Evolutionary conservation across 2,888 invertebrate genomes (phyloP), one percentile per base, ranked within the genome.

Genomic region (Aporophyla nigra): DNA sequence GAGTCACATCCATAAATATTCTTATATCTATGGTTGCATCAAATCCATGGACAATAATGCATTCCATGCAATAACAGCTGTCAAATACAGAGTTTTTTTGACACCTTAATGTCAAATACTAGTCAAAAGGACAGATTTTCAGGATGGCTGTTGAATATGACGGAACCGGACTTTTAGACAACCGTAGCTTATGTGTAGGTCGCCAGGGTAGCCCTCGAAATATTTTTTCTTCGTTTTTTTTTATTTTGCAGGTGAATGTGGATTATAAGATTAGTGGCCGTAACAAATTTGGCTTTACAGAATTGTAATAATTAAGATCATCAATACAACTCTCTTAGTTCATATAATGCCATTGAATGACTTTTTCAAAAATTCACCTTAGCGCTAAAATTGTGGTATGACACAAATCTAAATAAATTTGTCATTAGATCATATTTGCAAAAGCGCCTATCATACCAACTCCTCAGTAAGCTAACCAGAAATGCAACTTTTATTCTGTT

Each of bases 371-470:
- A 46, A 46, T 43, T 46, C 9, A 9, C 43, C 43, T 12, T 46
- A 46, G 43, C 9, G n/a, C n/a, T n/a, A n/a, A n/a, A n/a, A n/a
- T n/a, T n/a, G n/a, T n/a, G n/a, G n/a, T n/a, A n/a, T n/a, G n/a
- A n/a, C n/a, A n/a, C n/a, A n/a, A n/a, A n/a, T n/a, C n/a, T n/a
- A n/a, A n/a, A n/a, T 81, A 46, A 49, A 40, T 1, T 16, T 61
- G 46, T 54, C n/a, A 46, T 33, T 33, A 9, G 27, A 72, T 54
- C 4, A 33, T 46, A 81, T 81, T 66, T 61, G 81, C 66, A 81
- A 56, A 66, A 56, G 27, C 27, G 54, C 46, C 9, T 40, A 19
- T 27, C 24, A 66, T 21, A 56, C n/a, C 12, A 43, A 51, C 58
- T 33, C n/a, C 21, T 67, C 12, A 46, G 54, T 54, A 65, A 54